Conservation (phyloP, 2,888 invertebrate species). For the Drosophila affinis region DNA sequence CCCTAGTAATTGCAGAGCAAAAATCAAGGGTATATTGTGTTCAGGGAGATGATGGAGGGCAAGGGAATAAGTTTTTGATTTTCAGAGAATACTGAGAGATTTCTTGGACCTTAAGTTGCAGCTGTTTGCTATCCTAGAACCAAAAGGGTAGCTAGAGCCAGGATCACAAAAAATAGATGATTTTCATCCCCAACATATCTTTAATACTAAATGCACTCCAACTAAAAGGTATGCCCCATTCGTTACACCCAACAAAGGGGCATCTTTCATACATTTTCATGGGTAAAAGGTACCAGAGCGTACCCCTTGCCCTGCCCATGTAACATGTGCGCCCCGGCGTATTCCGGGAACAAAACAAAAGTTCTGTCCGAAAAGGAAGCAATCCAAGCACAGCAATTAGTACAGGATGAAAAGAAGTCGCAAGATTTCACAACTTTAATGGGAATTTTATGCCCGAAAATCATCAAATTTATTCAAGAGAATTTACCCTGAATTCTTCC, state of each 20-base stretch:
- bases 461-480: neutral
- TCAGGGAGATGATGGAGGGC: too few relatives aligned
- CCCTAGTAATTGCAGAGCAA: neutral
- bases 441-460: neutral
- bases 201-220: too few relatives aligned
- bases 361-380: slow-evolving; percentile 2
- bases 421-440: neutral
- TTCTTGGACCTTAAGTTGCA: neutral
- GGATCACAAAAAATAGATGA: too few relatives aligned
- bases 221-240: neutral
- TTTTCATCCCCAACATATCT: too few relatives aligned
- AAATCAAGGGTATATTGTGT: neutral
- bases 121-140: neutral
- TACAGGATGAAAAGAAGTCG: neutral
- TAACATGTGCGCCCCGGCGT: neutral
- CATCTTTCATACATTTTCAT: neutral
- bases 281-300: neutral
- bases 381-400: slow-evolving; percentile 58
- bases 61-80: too few relatives aligned
- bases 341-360: slow-evolving; percentile 1
- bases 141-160: too few relatives aligned
- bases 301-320: neutral
- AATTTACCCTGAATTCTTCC: slow-evolving; percentile 4
- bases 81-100: neutral
- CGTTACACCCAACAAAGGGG: neutral